phyloP scores from a whole-genome alignment of 2,113 vertebrate species.

The Ginglymostoma cirratum region DNA sequence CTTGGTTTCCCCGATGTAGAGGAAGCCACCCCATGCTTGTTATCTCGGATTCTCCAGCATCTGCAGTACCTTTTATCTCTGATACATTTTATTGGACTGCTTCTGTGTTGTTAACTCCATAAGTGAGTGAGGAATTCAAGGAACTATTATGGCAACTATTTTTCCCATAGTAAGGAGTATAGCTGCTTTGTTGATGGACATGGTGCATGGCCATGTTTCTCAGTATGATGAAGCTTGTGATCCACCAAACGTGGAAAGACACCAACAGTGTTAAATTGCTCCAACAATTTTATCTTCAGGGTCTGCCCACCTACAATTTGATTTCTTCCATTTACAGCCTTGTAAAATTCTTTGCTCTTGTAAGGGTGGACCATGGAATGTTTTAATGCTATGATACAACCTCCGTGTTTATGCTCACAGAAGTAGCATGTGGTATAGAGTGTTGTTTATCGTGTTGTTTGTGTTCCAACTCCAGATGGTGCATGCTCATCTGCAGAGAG shows the following conservation, averaged over 20 bases:
- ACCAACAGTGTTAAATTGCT: neutral
- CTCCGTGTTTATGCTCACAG: neutral
- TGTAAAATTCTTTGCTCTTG: neutral
- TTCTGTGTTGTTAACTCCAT: neutral
- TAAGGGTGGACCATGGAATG: neutral
- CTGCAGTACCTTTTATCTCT: too few relatives aligned
- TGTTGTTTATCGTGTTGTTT: slow-evolving; percentile 24
- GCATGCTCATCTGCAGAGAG: slow-evolving; percentile 2
- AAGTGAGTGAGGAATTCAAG: neutral
- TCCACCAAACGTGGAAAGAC: neutral
- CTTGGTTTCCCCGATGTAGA: too few relatives aligned
- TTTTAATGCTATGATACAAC: neutral
- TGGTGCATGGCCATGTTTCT: neutral
- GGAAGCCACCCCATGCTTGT: too few relatives aligned
- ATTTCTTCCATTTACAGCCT: neutral
- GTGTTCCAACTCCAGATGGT: slow-evolving; percentile 28
- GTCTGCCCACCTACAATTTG: neutral
- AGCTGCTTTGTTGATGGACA: neutral
- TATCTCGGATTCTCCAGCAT: too few relatives aligned
- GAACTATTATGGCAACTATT: neutral
- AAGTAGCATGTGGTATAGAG: neutral
- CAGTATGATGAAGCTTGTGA: neutral
- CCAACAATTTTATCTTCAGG: neutral
- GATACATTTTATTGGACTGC: neutral
- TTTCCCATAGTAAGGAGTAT: neutral